These are phyloP conservation scores for Metopia argyrocephala DNA, from an alignment of 2,888 invertebrate genomes.

Conservation along the genomic window DNA sequence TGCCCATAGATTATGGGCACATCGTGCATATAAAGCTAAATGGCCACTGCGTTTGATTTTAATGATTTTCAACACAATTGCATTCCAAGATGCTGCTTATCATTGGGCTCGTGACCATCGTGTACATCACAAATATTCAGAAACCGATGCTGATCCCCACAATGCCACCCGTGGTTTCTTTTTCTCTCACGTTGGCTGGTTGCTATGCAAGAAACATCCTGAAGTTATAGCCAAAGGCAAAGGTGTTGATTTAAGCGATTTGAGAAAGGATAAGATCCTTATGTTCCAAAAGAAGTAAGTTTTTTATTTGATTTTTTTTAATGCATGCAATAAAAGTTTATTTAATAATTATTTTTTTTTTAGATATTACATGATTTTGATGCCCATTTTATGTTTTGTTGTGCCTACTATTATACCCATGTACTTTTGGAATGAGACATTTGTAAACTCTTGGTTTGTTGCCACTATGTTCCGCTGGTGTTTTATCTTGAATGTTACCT, in stretches of 20 bases:
- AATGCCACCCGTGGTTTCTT: conserved; percentile 96
- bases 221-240: conserved; percentile 92
- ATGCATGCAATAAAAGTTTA: neutral
- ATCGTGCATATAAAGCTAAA: conserved; percentile 96
- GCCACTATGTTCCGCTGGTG: conserved; percentile 88
- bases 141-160: conserved; percentile 96
- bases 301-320: conserved; percentile 81
- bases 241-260: conserved; percentile 90
- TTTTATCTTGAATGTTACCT: conserved; percentile 90
- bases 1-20: conserved; percentile 97
- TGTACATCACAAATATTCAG: conserved; percentile 95
- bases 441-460: conserved; percentile 84
- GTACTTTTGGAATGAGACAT: conserved; percentile 87
- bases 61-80: conserved; percentile 90
- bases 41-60: conserved; percentile 91
- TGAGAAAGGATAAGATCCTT: conserved; percentile 89
- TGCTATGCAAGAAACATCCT: conserved; percentile 93
- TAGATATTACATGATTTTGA: conserved; percentile 87
- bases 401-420: conserved; percentile 88
- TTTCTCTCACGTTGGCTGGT: conserved; percentile 97
- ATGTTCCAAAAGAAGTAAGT: conserved; percentile 92
- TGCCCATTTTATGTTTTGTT: conserved; percentile 87
- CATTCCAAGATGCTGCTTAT: conserved; percentile 91
- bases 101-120: conserved; percentile 91
- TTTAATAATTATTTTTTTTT: conserved; percentile 66